Base-by-base conservation (phyloP, 2,113 vertebrate genomes). In the Delphinus delphis region DNA sequence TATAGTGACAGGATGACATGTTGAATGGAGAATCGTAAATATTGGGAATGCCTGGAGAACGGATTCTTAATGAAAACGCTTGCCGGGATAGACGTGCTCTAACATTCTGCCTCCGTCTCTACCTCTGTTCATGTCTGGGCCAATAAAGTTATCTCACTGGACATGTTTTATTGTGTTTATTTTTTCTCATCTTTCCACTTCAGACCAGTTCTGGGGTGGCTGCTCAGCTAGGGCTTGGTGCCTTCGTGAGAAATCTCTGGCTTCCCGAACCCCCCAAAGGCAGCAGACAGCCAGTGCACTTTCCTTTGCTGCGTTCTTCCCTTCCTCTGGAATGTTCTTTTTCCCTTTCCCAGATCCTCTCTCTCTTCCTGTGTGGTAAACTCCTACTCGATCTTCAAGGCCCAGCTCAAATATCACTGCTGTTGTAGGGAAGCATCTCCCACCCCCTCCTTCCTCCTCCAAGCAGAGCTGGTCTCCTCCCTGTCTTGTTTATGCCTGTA, bases 21-120 rank as follows among this genome's bases (percentile, higher is more conserved):
- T n/a, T 38, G 82, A 96, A 95, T 93, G 95, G 94, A 88, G 91
- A 73, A 12, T 67, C 68, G 3, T 94, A 97, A 97, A 95, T 97
- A 71, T 10, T 23, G 28, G 88, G 77, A 41, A 84, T 50, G 79
- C 79, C 93, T 36, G 68, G 82, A 88, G 91, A 89, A 86, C 25
- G 10, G 82, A 5, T n/a, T 93, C 97, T 92, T 95, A 71, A 89
- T 97, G 93, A 97, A 97, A 97, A 93, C 55, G 68, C 79, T 89
- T 62, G 55, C 93, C 13, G 10, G 94, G 82, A 15, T 50, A 23
- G 82, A 89, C 9, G 20, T 13, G 50, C 88, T 36, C 8, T 88
- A 17, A 21, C 53, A 38, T 63, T 73, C 50, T 81, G 74, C 84
- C 65, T 88, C 67, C 20, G 5, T 84, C 93, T 70, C 82, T 13